Percentiles rank a stretch among this genome's conserved stretches.
phyloP scores from a whole-genome alignment of 2,113 vertebrate genomes.

The Apeltes quadracus region DNA sequence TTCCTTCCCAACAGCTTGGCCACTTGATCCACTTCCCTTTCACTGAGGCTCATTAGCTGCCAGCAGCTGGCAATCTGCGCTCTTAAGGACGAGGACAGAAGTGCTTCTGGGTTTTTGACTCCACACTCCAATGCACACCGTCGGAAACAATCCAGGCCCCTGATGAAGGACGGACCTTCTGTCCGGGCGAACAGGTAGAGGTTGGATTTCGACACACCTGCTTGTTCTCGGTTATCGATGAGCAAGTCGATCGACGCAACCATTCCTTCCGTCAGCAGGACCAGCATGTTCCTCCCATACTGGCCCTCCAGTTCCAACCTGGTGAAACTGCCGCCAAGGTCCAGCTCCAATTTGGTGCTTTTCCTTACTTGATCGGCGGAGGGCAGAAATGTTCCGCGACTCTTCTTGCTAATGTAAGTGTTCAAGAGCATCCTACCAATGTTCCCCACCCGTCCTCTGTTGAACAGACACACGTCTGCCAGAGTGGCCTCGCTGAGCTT shows the following conservation, averaged over 20 bases:
- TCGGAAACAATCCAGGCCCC: conserved; percentile 73
- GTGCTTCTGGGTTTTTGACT: conserved; percentile 71
- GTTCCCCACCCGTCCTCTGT: conserved; percentile 72
- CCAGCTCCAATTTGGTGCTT: conserved; percentile 71
- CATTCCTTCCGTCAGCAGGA: conserved; percentile 72
- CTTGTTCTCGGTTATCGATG: conserved; percentile 61
- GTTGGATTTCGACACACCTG: conserved; percentile 67
- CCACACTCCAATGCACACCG: conserved; percentile 69
- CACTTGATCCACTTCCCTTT: conserved; percentile 62
- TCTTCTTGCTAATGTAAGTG: conserved; percentile 61
- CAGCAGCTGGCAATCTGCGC: conserved; percentile 73
- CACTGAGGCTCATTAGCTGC: conserved; percentile 73
- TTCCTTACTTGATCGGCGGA: conserved; percentile 73
- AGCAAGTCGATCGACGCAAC: conserved; percentile 66
- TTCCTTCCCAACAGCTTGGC: conserved; percentile 53
- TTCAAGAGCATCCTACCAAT: conserved; percentile 70
- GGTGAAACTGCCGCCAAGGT: conserved; percentile 61
- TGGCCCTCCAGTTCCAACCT: conserved; percentile 75
- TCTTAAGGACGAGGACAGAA: conserved; percentile 68
- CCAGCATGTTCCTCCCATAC: conserved; percentile 73
- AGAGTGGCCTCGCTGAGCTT: conserved; percentile 74
- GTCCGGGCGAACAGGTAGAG: conserved; percentile 74
- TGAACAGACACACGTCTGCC: conserved; percentile 75
- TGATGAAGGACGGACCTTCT: conserved; percentile 74
- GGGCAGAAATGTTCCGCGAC: conserved; percentile 49